These are phyloP conservation scores for Drosophila quinaria DNA, from an alignment of 2,888 invertebrate species.

Conservation along the genomic window DNA sequence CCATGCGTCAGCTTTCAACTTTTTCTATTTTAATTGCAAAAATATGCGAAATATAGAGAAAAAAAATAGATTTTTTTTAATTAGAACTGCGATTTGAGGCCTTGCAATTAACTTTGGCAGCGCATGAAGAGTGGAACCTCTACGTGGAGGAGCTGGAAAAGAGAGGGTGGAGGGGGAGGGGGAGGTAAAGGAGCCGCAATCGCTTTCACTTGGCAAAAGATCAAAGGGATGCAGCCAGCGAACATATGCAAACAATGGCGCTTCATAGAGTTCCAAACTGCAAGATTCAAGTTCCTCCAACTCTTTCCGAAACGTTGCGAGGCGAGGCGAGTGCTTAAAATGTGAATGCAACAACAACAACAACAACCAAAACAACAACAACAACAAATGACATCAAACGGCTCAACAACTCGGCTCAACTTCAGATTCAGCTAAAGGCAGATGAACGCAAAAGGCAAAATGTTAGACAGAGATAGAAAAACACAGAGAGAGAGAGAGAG, in stretches of 20 bases:
- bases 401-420: constrained; percentile 53
- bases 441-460: constrained; percentile 30
- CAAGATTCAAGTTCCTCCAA: constrained; percentile 36
- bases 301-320: constrained; percentile 16
- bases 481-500: constrained; percentile 5
- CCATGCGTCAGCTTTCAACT: constrained; percentile 23
- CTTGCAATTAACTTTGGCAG: constrained; percentile 77
- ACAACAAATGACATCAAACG: constrained; percentile 69
- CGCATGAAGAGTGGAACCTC: constrained; percentile 38
- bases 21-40: constrained; percentile 62
- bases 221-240: constrained; percentile 63
- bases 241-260: constrained; percentile 76
- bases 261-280: constrained; percentile 53
- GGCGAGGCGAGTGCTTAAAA: constrained; percentile 60
- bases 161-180: background rate
- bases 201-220: constrained; percentile 80
- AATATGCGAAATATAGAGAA: constrained; percentile 19
- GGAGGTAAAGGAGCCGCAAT: constrained; percentile 46
- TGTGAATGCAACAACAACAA: constrained; percentile 46
- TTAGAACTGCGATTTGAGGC: constrained; percentile 60
- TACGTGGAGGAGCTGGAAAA: background rate
- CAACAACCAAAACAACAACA: constrained; percentile 47
- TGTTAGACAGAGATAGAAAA: constrained; percentile 17
- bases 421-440: constrained; percentile 57
- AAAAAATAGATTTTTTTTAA: constrained; percentile 63